A percentile compares a stretch with the other conserved stretches of the same genome.
Conservation (phyloP, 1,140 invertebrate species). For the Dryas iulia region DNA sequence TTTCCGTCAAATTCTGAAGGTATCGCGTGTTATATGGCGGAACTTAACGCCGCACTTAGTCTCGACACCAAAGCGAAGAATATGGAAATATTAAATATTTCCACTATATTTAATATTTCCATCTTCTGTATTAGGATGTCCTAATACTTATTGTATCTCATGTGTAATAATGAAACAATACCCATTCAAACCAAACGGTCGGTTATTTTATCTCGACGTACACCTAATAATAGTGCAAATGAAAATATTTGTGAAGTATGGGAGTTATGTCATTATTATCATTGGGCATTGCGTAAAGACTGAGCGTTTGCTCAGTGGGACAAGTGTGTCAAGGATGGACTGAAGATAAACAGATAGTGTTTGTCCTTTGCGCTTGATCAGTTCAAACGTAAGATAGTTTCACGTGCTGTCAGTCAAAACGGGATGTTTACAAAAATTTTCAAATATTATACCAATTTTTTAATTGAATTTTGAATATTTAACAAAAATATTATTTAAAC, state of each 20-base stretch:
- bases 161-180: conserved; percentile 6
- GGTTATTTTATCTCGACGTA: conserved; percentile 16
- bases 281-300: conserved; percentile 46
- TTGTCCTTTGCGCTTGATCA: conserved; percentile 13
- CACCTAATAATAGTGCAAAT: conserved; percentile 10
- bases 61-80: no score
- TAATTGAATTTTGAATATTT: background rate
- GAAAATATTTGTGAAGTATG: conserved; percentile 18
- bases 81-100: no score
- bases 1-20: no score
- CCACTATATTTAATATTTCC: no score
- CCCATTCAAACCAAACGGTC: background rate
- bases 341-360: conserved; percentile 47
- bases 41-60: no score
- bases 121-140: no score
- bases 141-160: conserved; percentile 1
- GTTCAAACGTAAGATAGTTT: background rate
- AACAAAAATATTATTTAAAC: background rate
- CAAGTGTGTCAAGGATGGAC: conserved; percentile 62
- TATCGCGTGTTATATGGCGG: no score
- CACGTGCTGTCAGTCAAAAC: background rate
- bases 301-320: conserved; percentile 36
- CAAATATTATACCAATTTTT: background rate
- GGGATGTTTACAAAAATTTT: background rate
- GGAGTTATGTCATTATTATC: conserved; percentile 59